Conservation (phyloP, 2,797 vertebrate species). For the Crocodylus rhombifer region DNA sequence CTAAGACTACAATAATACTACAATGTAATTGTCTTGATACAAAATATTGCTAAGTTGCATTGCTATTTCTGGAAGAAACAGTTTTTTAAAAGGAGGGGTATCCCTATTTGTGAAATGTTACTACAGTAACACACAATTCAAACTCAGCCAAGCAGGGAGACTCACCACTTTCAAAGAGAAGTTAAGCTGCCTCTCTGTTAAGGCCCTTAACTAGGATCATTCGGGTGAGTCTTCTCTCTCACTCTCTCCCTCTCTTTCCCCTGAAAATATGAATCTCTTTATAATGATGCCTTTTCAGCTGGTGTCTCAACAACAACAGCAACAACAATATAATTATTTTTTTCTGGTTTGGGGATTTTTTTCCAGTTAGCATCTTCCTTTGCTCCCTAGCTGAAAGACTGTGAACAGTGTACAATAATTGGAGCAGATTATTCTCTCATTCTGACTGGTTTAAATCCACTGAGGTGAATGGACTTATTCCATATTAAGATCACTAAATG, state of each 20-base stretch:
- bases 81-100: constrained; percentile 76
- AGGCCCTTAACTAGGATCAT: constrained; percentile 81
- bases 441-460: background rate
- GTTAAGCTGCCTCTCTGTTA: constrained; percentile 74
- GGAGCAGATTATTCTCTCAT: background rate
- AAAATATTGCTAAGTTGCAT: constrained; percentile 82
- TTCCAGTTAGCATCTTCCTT: background rate
- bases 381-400: background rate
- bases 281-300: constrained; percentile 75
- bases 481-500: background rate
- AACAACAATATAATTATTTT: background rate
- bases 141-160: constrained; percentile 80
- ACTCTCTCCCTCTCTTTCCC: background rate
- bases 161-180: constrained; percentile 73
- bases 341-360: constrained; percentile 16
- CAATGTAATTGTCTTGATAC: constrained; percentile 83
- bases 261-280: constrained; percentile 56
- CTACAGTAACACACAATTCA: constrained; percentile 78
- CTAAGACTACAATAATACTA: constrained; percentile 84
- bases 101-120: constrained; percentile 79
- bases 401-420: background rate
- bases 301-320: constrained; percentile 42
- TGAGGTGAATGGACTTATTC: constrained; percentile 10
- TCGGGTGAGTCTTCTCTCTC: constrained; percentile 76
- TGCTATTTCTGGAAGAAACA: constrained; percentile 79